Evolutionary conservation across 2,797 vertebrate genomes (phyloP), one percentile per base, ranked within the genome.

Genomic region (Amniataba percoides): DNA sequence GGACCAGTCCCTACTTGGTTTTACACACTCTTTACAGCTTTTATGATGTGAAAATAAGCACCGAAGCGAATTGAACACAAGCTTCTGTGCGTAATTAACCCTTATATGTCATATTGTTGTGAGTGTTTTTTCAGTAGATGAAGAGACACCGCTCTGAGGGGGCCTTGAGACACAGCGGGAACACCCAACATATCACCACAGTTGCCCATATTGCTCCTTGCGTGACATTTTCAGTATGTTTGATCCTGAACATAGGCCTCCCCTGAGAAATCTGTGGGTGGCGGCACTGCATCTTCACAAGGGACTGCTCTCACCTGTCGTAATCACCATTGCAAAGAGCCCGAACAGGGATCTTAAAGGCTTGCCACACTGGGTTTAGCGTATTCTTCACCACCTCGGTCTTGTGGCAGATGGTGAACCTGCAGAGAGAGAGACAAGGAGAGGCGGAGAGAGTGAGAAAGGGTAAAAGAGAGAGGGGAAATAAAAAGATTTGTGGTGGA

Each of bases 361-460:
- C 97, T 86, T 98, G 96, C 97, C 97, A 98, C 70, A 98, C 97
- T 0, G 97, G 97, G 89, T 98, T 98, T 86, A 98, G 80, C 0
- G 97, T 98, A 84, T 97, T 97, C 94, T 98, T 98, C 85, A 97
- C 86, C 25, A 98, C 96, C 89, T 98, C 97, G 27, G 97, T 98
- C 91, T 98, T 98, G 89, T 98, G 97, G 91, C 97, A 97, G 88
- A 98, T 97, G 74, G 97, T 98, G 87, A 97, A 98, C 87, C 97
- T 98, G 73, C 14, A 58, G 56, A 67, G 7, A 36, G 6, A 46
- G 27, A 71, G 34, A 74, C 12, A 68, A 43, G 36, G 81, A 65
- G 5, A 52, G 15, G 19, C 1, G 64, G 14, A 68, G 21, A 53
- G n/a, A 65, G 51, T 25, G 23, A 62, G 12, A n/a, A n/a, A 51